Base-by-base conservation (phyloP, 2,888 invertebrate genomes). In the Drosophila dives region DNA sequence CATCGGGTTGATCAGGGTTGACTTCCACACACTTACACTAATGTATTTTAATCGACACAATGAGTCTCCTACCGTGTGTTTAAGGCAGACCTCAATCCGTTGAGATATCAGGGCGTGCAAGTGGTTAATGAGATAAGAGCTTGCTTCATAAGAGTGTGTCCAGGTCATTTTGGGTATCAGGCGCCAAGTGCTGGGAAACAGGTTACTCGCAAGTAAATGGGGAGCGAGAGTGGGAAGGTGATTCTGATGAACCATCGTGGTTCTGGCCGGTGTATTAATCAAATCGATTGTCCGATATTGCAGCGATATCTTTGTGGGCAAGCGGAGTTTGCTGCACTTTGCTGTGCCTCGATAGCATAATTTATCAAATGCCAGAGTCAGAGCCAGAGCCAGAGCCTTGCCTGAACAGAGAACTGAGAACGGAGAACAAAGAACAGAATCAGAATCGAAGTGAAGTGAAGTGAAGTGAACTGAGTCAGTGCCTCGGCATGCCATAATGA, bases 401-500 rank as follows among this genome's bases (percentile, higher is more conserved):
- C 36, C 69, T 59, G 49, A 23, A 34, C 61, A 33, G 45, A 29
- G 29, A 45, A 45, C 45, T 15, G 36, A 62, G 53, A 49, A 49
- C 49, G 12, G 48, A 53, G 29, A 17, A 49, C 26, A 49, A n/a
- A 54, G 34, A 20, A 32, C 29, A 32, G 50, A 29, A 49, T 49
- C 49, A 29, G 29, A 29, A 29, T 29, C 29, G 5, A 29, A 29
- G 29, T 6, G 29, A 29, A 29, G 29, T 29, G 29, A 29, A 29
- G 29, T 29, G 49, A 54, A 33, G 53, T 54, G 63, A 66, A 65
- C 70, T 87, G 86, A 85, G 85, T 87, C 85, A 89, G 88, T 87
- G 84, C 63, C 70, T 77, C 77, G 89, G 86, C 80, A 85, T 86
- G 86, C 87, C 86, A 85, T 86, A 86, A 86, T 79, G 90, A 89